A percentile compares a stretch with the other conserved stretches of the same genome.
These are phyloP conservation scores for Elmis aenea DNA, from an alignment of 2,888 invertebrate species.

Conservation along the genomic window DNA sequence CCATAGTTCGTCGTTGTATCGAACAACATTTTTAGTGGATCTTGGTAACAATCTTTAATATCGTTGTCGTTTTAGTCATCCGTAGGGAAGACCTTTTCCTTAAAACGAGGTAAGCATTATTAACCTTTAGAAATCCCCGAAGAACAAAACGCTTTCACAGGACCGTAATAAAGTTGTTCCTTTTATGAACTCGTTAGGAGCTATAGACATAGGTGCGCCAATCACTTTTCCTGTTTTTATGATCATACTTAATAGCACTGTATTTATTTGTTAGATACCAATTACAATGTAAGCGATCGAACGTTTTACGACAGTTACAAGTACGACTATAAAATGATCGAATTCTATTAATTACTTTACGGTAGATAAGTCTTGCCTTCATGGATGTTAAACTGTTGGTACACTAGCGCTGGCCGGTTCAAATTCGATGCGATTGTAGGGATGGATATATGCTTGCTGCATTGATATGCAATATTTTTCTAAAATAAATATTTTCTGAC, in stretches of 20 bases:
- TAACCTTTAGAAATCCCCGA: constrained; percentile 31
- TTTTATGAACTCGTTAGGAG: constrained; percentile 41
- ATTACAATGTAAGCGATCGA: not conserved
- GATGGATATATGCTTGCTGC: no score
- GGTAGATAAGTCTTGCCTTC: no score
- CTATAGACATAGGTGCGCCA: constrained; percentile 33
- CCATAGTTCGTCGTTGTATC: no score
- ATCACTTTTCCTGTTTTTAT: constrained; percentile 29
- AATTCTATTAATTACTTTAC: no score
- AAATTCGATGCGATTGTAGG: no score
- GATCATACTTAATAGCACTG: constrained; percentile 17
- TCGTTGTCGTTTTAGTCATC: constrained; percentile 40
- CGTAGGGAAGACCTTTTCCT: constrained; percentile 29
- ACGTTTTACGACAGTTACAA: not conserved
- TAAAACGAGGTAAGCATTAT: constrained; percentile 29
- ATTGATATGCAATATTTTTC: no score
- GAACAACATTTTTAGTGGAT: no score
- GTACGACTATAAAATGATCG: not conserved
- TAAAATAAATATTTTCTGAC: no score
- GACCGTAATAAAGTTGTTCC: constrained; percentile 41
- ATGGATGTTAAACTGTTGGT: no score
- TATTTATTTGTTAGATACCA: constrained; percentile 6
- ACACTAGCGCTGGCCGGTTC: no score
- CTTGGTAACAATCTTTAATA: no score
- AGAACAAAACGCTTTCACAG: constrained; percentile 38